These are phyloP conservation scores for Pseudonaja textilis DNA, from an alignment of 2,113 vertebrate genomes.

Conservation along the genomic window DNA sequence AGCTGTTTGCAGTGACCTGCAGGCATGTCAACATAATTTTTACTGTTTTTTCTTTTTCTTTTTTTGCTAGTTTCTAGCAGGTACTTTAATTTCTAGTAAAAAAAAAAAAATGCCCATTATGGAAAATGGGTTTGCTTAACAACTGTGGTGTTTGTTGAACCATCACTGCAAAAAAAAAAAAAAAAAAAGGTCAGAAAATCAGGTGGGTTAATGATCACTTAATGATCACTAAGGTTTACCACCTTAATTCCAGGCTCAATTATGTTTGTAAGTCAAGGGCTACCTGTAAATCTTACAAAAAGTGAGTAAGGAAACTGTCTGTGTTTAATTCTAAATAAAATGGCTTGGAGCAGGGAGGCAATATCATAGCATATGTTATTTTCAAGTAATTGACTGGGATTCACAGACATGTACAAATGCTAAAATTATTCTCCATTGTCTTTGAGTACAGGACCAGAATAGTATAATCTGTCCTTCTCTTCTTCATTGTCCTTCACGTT, in stretches of 20 bases:
- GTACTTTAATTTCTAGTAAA: neutral
- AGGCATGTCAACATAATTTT: neutral
- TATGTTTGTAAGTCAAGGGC: neutral
- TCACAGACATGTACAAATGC: neutral
- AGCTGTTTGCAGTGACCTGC: neutral
- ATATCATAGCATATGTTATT: neutral
- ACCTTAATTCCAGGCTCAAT: neutral
- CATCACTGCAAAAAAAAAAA: neutral
- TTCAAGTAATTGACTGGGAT: neutral
- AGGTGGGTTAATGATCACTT: neutral
- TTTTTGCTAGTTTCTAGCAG: no score
- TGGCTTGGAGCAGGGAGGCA: neutral
- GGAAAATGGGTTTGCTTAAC: neutral
- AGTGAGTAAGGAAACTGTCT: neutral
- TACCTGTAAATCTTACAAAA: neutral
- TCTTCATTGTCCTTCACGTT: conserved; percentile 1
- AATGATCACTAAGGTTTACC: neutral
- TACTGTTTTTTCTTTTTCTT: neutral
- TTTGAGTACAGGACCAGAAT: neutral
- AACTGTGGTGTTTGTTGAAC: neutral
- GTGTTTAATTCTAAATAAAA: neutral
- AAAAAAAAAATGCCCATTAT: neutral
- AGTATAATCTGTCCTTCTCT: neutral
- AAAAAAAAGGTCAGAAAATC: neutral
- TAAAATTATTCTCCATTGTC: neutral